phyloP scores from a whole-genome alignment of 2,797 vertebrate genomes.

The Pseudochirops cupreus region DNA sequence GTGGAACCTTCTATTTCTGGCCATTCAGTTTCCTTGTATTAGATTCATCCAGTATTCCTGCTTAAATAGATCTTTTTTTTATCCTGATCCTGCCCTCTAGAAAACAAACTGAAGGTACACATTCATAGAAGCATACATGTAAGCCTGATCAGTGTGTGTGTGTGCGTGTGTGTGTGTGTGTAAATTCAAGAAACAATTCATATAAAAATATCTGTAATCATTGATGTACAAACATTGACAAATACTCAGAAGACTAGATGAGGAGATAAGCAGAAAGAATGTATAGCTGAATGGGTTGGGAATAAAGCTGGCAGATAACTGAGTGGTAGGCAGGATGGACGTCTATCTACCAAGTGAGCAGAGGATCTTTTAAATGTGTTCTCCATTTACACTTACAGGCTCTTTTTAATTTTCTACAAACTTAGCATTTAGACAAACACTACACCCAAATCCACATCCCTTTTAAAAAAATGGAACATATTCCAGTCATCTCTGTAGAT shows the following conservation, averaged over 20 bases:
- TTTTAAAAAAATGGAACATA: neutral
- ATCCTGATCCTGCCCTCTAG: neutral
- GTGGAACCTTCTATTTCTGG: neutral
- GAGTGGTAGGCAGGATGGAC: conserved; percentile 3
- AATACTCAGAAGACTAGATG: conserved; percentile 18
- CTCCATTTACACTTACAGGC: neutral
- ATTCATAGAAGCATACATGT: neutral
- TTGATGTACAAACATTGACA: neutral
- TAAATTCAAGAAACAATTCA: conserved; percentile 1
- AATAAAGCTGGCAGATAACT: conserved; percentile 11
- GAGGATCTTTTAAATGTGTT: neutral
- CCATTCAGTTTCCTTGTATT: neutral
- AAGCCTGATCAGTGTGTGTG: neutral
- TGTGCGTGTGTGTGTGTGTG: neutral
- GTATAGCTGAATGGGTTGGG: neutral
- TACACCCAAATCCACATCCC: neutral
- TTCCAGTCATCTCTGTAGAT: neutral
- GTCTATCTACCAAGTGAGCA: neutral
- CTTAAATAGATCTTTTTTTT: neutral
- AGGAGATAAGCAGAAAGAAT: neutral
- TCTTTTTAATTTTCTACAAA: neutral
- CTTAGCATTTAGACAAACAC: neutral
- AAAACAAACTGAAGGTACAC: neutral
- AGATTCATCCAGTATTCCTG: neutral
- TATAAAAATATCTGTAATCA: neutral